Evolutionary conservation across 2,113 vertebrate species (phyloP).

Genomic region (Lampris megalopsis): DNA sequence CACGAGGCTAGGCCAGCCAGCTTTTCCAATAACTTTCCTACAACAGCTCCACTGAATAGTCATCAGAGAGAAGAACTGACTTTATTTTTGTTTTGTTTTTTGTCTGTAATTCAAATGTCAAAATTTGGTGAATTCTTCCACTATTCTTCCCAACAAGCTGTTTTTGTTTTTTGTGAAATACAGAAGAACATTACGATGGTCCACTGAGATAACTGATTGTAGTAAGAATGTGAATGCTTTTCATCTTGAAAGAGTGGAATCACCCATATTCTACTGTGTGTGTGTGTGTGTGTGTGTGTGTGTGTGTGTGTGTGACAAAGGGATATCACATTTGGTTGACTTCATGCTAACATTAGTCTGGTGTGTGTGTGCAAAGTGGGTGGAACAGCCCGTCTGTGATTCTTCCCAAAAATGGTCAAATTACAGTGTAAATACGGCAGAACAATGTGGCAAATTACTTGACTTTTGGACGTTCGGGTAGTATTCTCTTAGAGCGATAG

Average conservation of each 20-base stretch:
- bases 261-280: not conserved
- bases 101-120: no score
- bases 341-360: slow-evolving; percentile 16
- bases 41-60: no score
- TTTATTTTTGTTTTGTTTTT: no score
- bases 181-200: no score
- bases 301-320: slow-evolving; percentile 15
- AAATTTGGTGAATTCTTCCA: no score
- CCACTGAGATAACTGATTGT: no score
- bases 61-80: no score
- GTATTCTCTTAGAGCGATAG: not conserved
- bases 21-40: no score
- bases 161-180: no score
- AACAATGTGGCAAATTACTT: slow-evolving; percentile 29
- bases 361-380: slow-evolving; percentile 19
- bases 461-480: slow-evolving; percentile 36
- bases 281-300: not conserved
- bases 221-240: no score
- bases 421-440: slow-evolving; percentile 59
- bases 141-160: no score
- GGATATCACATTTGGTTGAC: not conserved
- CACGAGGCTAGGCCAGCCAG: not conserved
- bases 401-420: slow-evolving; percentile 55
- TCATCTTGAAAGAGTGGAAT: not conserved
- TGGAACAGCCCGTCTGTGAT: slow-evolving; percentile 41